phyloP scores from a whole-genome alignment of 2,888 invertebrate genomes.

The Drosophila rellima region DNA sequence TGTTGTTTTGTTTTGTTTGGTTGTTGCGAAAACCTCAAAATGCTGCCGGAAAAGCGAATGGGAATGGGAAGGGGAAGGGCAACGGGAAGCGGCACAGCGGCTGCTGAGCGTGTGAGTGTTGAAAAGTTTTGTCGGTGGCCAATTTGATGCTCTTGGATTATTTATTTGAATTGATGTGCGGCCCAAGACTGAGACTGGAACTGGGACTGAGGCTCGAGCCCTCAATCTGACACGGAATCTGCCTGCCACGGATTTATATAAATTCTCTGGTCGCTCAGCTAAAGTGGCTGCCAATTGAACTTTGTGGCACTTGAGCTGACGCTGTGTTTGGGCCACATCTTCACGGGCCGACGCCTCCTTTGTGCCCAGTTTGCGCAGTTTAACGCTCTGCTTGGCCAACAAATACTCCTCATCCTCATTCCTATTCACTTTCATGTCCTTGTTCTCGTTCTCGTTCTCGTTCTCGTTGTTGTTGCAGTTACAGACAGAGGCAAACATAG shows the following conservation, averaged over 20 bases:
- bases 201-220: background rate
- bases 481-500: background rate
- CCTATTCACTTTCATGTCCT: background rate
- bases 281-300: too few species aligned
- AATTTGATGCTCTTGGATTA: slow-evolving; percentile 80
- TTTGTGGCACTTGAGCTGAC: slow-evolving; percentile 20
- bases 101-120: slow-evolving; percentile 51
- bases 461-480: background rate
- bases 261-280: slow-evolving; percentile 7
- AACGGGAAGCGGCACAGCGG: slow-evolving; percentile 5
- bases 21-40: slow-evolving; percentile 31
- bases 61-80: background rate
- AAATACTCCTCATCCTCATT: background rate
- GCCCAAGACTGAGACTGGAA: slow-evolving; percentile 30
- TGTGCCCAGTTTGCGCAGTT: slow-evolving; percentile 9
- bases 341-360: slow-evolving; percentile 7
- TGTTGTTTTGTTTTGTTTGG: slow-evolving; percentile 3
- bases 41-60: slow-evolving; percentile 1
- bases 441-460: background rate
- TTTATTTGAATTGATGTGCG: slow-evolving; percentile 82
- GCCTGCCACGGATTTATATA: slow-evolving; percentile 71
- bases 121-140: slow-evolving; percentile 71
- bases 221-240: slow-evolving; percentile 7
- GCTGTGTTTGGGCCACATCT: background rate
- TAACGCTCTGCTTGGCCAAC: slow-evolving; percentile 9